These are phyloP conservation scores for Leontopithecus rosalia DNA, from an alignment of 2,797 vertebrate genomes.

Conservation along the genomic window DNA sequence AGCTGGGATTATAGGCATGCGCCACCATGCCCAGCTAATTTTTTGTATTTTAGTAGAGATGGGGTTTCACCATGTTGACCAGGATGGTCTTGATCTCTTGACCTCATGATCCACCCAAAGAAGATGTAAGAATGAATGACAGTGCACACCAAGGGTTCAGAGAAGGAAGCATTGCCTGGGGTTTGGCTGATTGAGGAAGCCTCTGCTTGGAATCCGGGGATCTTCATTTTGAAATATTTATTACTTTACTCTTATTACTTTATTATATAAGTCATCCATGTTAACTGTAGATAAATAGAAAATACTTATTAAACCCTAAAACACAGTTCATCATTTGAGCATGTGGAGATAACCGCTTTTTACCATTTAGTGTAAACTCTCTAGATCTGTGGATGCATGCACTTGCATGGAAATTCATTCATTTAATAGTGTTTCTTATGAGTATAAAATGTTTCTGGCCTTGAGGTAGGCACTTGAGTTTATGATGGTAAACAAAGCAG, in stretches of 20 bases:
- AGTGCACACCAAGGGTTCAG: neutral
- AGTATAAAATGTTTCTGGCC: neutral
- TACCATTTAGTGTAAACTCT: neutral
- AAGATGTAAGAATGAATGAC: neutral
- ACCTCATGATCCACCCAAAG: too few species aligned
- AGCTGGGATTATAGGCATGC: too few species aligned
- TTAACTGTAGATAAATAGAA: slow-evolving; percentile 19
- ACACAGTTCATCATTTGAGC: neutral
- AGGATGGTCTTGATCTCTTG: too few species aligned
- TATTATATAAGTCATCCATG: neutral
- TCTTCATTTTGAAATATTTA: neutral
- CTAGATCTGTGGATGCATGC: neutral
- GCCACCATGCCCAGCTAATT: too few species aligned
- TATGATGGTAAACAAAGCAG: neutral
- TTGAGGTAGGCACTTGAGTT: neutral
- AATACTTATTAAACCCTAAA: neutral
- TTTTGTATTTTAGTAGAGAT: too few species aligned
- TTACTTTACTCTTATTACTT: neutral
- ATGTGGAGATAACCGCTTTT: neutral
- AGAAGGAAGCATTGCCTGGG: neutral
- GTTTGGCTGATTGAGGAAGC: neutral
- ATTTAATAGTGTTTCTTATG: neutral
- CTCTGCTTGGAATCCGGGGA: neutral
- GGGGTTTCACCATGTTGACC: too few species aligned
- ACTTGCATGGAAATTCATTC: neutral